Conservation (phyloP, 2,113 vertebrate species). For the Pantherophis guttatus region DNA sequence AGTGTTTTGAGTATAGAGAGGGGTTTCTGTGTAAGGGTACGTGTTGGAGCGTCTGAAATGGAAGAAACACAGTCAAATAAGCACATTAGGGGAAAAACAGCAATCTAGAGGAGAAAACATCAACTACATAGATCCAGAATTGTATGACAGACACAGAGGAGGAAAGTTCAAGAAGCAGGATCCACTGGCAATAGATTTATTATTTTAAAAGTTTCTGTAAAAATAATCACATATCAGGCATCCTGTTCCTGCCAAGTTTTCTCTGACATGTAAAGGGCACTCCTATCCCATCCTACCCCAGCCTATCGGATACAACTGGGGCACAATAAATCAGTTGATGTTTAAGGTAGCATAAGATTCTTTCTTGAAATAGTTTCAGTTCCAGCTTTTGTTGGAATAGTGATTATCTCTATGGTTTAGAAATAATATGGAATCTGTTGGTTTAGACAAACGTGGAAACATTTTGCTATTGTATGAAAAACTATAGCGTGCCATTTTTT, state of each 20-base stretch:
- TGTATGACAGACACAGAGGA: neutral
- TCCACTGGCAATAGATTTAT: neutral
- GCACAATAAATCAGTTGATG: neutral
- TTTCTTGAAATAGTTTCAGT: neutral
- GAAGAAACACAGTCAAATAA: neutral
- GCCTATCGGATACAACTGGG: neutral
- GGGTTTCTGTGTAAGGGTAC: slow-evolving; percentile 82
- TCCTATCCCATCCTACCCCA: neutral
- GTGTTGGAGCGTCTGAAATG: slow-evolving; percentile 75
- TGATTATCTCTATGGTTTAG: neutral
- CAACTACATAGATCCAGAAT: neutral
- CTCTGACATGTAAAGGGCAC: neutral
- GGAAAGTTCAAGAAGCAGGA: neutral
- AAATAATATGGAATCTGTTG: neutral
- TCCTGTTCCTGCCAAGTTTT: neutral
- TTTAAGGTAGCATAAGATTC: neutral
- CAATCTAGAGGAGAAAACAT: neutral
- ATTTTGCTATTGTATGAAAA: neutral
- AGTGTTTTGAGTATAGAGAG: slow-evolving; percentile 80
- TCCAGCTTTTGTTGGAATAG: neutral
- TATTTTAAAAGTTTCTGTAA: neutral
- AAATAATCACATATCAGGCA: neutral
- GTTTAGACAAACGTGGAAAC: neutral
- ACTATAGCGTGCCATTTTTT: neutral
- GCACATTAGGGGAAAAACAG: neutral